Base-by-base conservation (phyloP, 2,113 vertebrate genomes). In the Oplegnathus fasciatus region DNA sequence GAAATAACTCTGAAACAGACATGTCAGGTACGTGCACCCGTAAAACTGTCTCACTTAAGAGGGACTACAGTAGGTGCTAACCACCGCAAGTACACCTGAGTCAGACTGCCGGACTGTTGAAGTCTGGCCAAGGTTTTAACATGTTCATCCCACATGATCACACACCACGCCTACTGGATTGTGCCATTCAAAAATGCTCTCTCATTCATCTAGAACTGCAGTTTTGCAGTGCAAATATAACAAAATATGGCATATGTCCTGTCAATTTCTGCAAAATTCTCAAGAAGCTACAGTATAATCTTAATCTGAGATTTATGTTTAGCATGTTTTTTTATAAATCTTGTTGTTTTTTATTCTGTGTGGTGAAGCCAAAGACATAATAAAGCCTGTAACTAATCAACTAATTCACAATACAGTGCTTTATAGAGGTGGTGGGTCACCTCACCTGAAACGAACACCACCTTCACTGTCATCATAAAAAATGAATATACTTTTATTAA, bases 121-220 rank as follows among this genome's bases (percentile, higher is more conserved):
- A 50, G 65, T 70, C 54, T 50, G 22, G 64, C 82, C 37, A 60
- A 32, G 52, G 54, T 26, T 74, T 79, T 74, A 67, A 61, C 20
- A 74, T 40, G 24, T 22, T 54, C 69, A 50, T 60, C 26, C 26
- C 46, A 75, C 34, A 28, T 18, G 44, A 74, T 71, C 28, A 70
- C 42, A 42, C 34, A 76, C 24, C 37, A 71, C 17, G 6, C 34
- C 65, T 75, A 71, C 44, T 26, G 52, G 42, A 18, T 61, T 70
- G 61, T 69, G 62, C n/a, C 57, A 64, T 55, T 55, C 52, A 76
- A 17, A 77, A 48, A 64, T 9, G 20, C 40, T 57, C 11, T 24
- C 9, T 46, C 55, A 64, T 57, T 78, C 32, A 55, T 40, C n/a
- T 11, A n/a, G 14, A 50, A 20, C 28, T n/a, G 24, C 9, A 26